Conservation (phyloP, 2,797 vertebrate species). For the Pangasius macronema region DNA sequence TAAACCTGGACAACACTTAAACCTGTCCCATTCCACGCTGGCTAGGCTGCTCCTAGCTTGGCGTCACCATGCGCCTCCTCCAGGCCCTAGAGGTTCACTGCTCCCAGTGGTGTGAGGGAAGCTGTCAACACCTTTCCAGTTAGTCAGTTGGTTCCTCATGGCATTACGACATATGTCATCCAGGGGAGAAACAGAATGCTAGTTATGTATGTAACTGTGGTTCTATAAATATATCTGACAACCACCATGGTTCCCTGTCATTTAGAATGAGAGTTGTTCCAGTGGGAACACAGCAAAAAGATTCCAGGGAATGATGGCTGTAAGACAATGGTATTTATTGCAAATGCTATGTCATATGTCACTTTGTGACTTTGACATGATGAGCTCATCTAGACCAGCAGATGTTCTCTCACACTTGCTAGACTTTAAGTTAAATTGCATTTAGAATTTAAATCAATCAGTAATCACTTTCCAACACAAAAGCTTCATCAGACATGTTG, state of each 20-base stretch:
- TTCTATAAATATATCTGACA: not conserved
- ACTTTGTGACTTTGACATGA: not conserved
- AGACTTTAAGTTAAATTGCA: not conserved
- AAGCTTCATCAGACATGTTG: not conserved
- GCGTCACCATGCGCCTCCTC: not conserved
- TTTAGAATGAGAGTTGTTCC: not conserved
- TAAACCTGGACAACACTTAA: not conserved
- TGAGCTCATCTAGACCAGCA: not conserved
- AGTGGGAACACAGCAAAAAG: not conserved
- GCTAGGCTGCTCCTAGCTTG: not conserved
- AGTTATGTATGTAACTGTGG: not conserved
- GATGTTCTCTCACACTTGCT: not conserved
- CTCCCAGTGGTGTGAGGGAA: not conserved
- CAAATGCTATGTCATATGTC: not conserved
- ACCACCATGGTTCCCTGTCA: not conserved
- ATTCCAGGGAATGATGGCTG: not conserved
- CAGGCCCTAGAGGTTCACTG: not conserved
- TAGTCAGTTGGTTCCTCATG: not conserved
- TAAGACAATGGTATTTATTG: not conserved
- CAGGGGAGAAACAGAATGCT: not conserved
- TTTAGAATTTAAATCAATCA: not conserved
- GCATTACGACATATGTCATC: not conserved
- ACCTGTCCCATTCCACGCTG: not conserved
- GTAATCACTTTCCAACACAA: not conserved
- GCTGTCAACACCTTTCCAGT: slow-evolving; percentile 14